These are phyloP conservation scores for Sternarchorhynchus goeldii DNA, from an alignment of 2,797 vertebrate species.

Conservation along the genomic window DNA sequence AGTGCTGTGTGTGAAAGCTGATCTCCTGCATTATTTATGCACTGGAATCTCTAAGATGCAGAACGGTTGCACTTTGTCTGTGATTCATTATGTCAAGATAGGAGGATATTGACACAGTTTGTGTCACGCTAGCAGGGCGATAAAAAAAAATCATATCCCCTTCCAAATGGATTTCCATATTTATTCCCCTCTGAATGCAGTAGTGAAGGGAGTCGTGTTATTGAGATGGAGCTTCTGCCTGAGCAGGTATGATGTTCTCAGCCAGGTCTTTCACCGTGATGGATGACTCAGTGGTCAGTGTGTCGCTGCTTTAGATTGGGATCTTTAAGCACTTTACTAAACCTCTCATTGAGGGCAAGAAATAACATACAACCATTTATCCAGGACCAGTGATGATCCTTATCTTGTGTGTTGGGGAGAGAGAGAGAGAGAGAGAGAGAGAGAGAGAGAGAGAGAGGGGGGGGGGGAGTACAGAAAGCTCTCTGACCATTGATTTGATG, in stretches of 20 bases:
- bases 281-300: constrained; percentile 61
- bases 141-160: constrained; percentile 59
- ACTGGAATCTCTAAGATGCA: constrained; percentile 68
- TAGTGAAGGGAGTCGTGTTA: constrained; percentile 66
- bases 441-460: neutral
- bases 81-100: constrained; percentile 73
- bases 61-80: constrained; percentile 60
- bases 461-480: neutral
- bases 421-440: neutral
- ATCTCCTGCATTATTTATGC: constrained; percentile 73
- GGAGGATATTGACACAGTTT: constrained; percentile 55
- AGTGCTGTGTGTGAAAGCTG: constrained; percentile 29
- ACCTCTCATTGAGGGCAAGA: constrained; percentile 29
- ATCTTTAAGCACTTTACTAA: constrained; percentile 51
- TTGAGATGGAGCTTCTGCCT: constrained; percentile 74
- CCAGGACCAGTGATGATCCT: constrained; percentile 21
- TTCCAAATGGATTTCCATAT: constrained; percentile 68
- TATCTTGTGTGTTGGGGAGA: neutral
- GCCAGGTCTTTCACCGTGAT: constrained; percentile 60
- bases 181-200: constrained; percentile 59
- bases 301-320: constrained; percentile 51
- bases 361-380: constrained; percentile 38
- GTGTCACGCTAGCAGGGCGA: constrained; percentile 52
- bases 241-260: constrained; percentile 71
- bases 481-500: neutral